These are phyloP conservation scores for Andrena praecox DNA, from an alignment of 2,888 invertebrate genomes.

Conservation along the genomic window DNA sequence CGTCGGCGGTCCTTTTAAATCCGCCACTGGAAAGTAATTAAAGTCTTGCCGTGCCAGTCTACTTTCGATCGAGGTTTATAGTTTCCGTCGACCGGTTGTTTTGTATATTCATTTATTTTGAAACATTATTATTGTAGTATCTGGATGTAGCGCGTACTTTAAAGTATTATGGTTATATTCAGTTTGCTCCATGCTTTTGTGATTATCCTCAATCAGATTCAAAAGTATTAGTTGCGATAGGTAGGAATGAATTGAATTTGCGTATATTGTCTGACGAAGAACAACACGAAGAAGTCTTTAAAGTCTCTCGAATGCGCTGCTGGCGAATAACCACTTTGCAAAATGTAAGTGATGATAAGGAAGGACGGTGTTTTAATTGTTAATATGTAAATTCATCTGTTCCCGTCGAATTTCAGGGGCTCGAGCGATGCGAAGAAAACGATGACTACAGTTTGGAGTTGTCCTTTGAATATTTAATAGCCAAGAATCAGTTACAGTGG, in stretches of 20 bases:
- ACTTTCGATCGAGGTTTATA: not conserved
- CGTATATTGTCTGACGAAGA: constrained; percentile 87
- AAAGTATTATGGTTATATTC: constrained; percentile 95
- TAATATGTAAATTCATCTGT: not conserved
- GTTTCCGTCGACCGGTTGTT: not conserved
- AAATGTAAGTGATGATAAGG: constrained; percentile 86
- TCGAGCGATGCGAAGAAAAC: constrained; percentile 76
- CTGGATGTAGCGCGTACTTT: constrained; percentile 93
- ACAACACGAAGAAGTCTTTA: constrained; percentile 93
- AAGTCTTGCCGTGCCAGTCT: not conserved
- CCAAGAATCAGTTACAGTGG: constrained; percentile 97
- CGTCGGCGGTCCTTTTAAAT: too few relatives aligned
- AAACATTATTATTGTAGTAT: constrained; percentile 87
- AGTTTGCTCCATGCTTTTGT: constrained; percentile 90
- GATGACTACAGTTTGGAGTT: constrained; percentile 88
- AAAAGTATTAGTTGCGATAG: constrained; percentile 91
- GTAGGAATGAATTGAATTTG: constrained; percentile 94
- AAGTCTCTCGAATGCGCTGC: constrained; percentile 98
- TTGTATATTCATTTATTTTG: constrained; percentile 17
- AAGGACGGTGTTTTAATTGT: not conserved
- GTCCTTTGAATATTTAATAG: constrained; percentile 97
- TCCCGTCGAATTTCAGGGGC: constrained; percentile 65
- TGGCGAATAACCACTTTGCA: constrained; percentile 97
- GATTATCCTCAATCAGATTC: constrained; percentile 91
- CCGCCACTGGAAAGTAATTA: not conserved